These are phyloP conservation scores for Leistus spinibarbis DNA, from an alignment of 2,888 invertebrate species.

Conservation along the genomic window DNA sequence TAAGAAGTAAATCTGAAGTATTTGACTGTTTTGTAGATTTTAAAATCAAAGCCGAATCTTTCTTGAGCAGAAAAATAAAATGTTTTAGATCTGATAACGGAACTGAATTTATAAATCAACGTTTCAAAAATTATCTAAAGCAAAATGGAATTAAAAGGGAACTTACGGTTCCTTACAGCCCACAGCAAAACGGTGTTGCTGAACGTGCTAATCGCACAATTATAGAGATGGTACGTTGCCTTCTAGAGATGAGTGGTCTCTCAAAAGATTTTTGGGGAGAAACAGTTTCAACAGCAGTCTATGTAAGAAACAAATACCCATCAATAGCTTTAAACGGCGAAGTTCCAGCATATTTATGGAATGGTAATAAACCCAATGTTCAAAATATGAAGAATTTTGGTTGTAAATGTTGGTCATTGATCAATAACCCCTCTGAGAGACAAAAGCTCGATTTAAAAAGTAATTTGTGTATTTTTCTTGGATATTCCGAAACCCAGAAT, in stretches of 20 bases:
- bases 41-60: background rate
- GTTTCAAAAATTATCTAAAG: no score
- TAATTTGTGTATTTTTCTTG: no score
- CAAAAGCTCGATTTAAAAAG: background rate
- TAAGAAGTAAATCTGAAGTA: conserved; percentile 3
- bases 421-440: background rate
- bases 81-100: conserved; percentile 5
- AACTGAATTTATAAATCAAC: background rate
- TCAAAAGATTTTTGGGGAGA: background rate
- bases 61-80: conserved; percentile 4
- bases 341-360: background rate
- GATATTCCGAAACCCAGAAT: background rate
- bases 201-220: background rate
- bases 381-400: background rate
- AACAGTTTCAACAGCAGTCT: background rate
- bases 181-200: background rate
- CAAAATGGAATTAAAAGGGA: conserved; percentile 13
- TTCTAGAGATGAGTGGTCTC: background rate
- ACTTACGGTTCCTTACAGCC: background rate
- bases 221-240: background rate
- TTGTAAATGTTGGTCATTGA: background rate
- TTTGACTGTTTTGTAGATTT: conserved; percentile 7
- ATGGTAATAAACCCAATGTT: background rate
- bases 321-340: background rate
- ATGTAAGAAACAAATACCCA: background rate